Evolutionary conservation across 2,797 vertebrate genomes (phyloP).

Genomic region (Microcaecilia unicolor): DNA sequence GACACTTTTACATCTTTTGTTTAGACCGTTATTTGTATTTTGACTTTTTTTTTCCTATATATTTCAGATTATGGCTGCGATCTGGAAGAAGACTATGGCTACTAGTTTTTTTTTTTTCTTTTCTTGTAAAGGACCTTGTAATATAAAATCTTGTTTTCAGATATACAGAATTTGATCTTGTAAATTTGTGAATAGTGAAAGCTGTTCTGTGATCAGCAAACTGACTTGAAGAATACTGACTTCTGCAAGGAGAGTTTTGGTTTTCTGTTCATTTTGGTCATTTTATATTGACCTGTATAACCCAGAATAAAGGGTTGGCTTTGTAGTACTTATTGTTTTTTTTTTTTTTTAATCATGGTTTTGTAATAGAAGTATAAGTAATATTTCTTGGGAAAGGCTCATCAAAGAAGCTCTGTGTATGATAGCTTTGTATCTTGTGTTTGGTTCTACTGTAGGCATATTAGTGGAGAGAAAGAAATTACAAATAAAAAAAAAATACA

Average conservation of each 20-base stretch:
- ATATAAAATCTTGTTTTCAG: slow-evolving; percentile 3
- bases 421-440: not conserved
- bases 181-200: slow-evolving; percentile 10
- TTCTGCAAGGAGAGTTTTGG: slow-evolving; percentile 20
- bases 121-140: no score
- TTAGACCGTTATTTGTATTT: not conserved
- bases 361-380: slow-evolving; percentile 17
- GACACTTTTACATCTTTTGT: no score
- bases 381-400: slow-evolving; percentile 11
- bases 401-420: not conserved
- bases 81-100: slow-evolving; percentile 70
- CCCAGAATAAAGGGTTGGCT: slow-evolving; percentile 22
- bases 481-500: not conserved
- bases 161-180: no score
- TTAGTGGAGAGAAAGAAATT: slow-evolving; percentile 5
- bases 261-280: slow-evolving; percentile 19
- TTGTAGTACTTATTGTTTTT: slow-evolving; percentile 23
- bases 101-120: slow-evolving; percentile 35
- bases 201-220: slow-evolving; percentile 22
- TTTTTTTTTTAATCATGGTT: slow-evolving; percentile 15
- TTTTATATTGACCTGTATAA: slow-evolving; percentile 18
- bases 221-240: slow-evolving; percentile 3
- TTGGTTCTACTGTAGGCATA: not conserved
- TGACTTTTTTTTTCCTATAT: slow-evolving; percentile 1
- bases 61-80: slow-evolving; percentile 81